Conservation (phyloP, 2,797 vertebrate genomes). For the Phyllotis vaccarum region DNA sequence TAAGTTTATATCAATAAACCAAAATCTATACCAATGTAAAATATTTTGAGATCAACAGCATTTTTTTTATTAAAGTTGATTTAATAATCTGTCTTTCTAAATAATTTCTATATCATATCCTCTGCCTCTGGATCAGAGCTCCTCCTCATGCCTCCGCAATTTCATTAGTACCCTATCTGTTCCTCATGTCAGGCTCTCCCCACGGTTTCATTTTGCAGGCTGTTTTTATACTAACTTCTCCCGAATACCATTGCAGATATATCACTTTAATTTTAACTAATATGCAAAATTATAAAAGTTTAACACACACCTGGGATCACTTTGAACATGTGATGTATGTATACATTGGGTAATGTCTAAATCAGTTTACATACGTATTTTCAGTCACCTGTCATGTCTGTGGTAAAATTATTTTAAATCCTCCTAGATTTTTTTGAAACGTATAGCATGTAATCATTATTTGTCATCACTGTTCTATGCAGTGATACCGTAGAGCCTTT, state of each 20-base stretch:
- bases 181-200: neutral
- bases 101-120: too few relatives aligned
- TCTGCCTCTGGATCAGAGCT: rapidly evolving
- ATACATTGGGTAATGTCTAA: neutral
- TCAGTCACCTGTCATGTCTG: neutral
- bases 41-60: too few relatives aligned
- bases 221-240: neutral
- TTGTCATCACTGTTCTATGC: neutral
- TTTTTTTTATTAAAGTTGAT: too few relatives aligned
- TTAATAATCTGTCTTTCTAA: too few relatives aligned
- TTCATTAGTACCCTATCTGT: neutral
- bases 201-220: neutral
- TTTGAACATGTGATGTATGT: neutral
- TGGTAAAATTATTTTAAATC: neutral
- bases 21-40: too few relatives aligned
- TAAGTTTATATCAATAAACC: too few relatives aligned
- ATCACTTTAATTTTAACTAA: neutral
- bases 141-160: neutral
- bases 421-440: neutral
- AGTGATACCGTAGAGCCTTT: neutral
- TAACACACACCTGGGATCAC: too few relatives aligned
- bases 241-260: neutral
- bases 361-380: neutral
- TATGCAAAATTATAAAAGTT: neutral
- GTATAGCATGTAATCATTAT: neutral